Percentiles rank a stretch among this genome's conserved stretches.
Conservation (phyloP, 2,888 invertebrate species). For the Cotesia congregata region DNA sequence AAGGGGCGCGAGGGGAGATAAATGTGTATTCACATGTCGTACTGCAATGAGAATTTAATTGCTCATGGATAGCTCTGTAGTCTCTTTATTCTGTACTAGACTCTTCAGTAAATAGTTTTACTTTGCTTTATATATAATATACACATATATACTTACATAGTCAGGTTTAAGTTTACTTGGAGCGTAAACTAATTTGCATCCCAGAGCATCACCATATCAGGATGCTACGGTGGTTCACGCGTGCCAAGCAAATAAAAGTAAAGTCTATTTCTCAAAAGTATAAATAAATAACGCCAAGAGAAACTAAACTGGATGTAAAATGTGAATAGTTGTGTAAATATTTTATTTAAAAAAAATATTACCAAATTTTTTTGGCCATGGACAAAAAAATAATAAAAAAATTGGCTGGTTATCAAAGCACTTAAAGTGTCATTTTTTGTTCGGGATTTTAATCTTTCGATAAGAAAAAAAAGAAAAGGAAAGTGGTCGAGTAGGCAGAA, state of each 20-base stretch:
- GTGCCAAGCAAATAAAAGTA: constrained; percentile 16
- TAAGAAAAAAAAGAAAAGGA: not conserved
- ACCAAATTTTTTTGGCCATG: not conserved
- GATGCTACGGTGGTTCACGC: constrained; percentile 55
- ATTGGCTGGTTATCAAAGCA: not conserved
- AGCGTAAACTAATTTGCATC: constrained; percentile 57
- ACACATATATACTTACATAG: not conserved
- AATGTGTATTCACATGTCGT: constrained; percentile 63
- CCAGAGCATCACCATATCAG: constrained; percentile 60
- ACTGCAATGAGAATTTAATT: constrained; percentile 63
- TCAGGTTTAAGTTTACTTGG: not conserved
- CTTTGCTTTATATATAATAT: no score
- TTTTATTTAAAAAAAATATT: not conserved
- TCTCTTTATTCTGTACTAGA: constrained; percentile 35
- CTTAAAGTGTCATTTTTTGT: constrained; percentile 3
- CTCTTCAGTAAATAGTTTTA: constrained; percentile 31
- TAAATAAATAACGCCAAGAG: not conserved
- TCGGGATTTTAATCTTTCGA: not conserved
- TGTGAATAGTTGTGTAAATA: no score
- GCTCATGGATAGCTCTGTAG: constrained; percentile 44
- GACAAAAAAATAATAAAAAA: not conserved
- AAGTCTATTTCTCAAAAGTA: not conserved
- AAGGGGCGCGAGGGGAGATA: not conserved
- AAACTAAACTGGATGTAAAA: not conserved
- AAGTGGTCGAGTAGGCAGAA: not conserved